phyloP scores from a whole-genome alignment of 2,888 invertebrate genomes.

The Lasioglossum vierecki region DNA sequence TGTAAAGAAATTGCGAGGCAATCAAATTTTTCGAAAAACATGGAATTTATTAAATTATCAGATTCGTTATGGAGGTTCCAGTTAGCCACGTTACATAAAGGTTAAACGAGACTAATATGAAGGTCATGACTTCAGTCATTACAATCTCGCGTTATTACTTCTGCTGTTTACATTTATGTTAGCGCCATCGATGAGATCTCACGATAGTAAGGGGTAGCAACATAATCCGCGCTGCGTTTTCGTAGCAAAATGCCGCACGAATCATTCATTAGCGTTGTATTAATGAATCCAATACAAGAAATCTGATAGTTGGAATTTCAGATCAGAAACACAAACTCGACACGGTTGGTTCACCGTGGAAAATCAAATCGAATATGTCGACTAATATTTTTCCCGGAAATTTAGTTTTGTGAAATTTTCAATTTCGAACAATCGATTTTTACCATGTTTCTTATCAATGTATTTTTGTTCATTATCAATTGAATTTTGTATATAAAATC shows the following conservation, averaged over 20 bases:
- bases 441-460: background rate
- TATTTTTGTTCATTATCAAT: background rate
- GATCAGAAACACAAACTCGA: background rate
- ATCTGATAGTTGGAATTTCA: background rate
- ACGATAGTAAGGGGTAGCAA: conserved; percentile 13
- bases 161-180: conserved; percentile 35
- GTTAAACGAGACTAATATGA: conserved; percentile 39
- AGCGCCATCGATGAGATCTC: conserved; percentile 34
- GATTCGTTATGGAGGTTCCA: background rate
- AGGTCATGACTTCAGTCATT: conserved; percentile 47
- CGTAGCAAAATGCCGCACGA: background rate
- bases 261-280: background rate
- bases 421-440: background rate
- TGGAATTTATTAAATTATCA: background rate
- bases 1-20: background rate
- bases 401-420: background rate
- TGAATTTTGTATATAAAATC: background rate
- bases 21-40: background rate
- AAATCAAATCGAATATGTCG: background rate
- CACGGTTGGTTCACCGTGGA: background rate
- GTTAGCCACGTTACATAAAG: conserved; percentile 40
- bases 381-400: background rate
- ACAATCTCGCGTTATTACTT: conserved; percentile 38
- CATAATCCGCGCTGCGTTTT: background rate
- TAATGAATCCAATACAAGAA: background rate